These are phyloP conservation scores for Doryteuthis pealeii DNA, from an alignment of 1,140 invertebrate species.

Conservation along the genomic window DNA sequence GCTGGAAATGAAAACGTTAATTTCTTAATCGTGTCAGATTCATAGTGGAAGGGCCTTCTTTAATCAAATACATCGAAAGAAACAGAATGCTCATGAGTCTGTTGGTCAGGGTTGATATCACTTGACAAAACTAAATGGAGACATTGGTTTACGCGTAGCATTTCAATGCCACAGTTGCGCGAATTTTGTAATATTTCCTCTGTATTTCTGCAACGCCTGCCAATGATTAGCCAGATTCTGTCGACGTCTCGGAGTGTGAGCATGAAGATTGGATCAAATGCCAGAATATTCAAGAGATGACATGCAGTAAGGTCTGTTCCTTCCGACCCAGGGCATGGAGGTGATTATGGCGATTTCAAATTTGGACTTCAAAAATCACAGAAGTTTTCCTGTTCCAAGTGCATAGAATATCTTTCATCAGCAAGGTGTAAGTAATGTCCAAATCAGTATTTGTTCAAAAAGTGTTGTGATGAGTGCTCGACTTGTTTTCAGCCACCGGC, in stretches of 20 bases:
- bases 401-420: conserved; percentile 28
- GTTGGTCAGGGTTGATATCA: conserved; percentile 6
- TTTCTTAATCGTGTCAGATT: conserved; percentile 27
- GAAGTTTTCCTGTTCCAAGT: conserved; percentile 32
- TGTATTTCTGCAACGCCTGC: conserved; percentile 31
- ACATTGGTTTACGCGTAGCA: conserved; percentile 21
- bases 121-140: conserved; percentile 12
- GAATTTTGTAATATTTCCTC: conserved; percentile 28
- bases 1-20: conserved; percentile 24
- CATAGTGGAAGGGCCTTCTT: conserved; percentile 23
- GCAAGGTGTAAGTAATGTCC: conserved; percentile 18
- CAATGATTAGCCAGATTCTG: conserved; percentile 35
- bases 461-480: neutral
- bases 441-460: conserved; percentile 17
- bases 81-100: conserved; percentile 26
- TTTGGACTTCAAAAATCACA: conserved; percentile 30
- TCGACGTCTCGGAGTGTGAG: conserved; percentile 34
- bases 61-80: conserved; percentile 28
- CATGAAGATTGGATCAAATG: conserved; percentile 23
- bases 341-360: conserved; percentile 33
- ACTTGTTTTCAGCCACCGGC: conserved; percentile 7
- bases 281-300: conserved; percentile 28
- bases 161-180: conserved; percentile 27
- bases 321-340: conserved; percentile 30
- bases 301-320: conserved; percentile 27